Percentiles rank a stretch among this genome's conserved stretches.
phyloP scores from a whole-genome alignment of 2,888 invertebrate species.

The Maniola hyperantus region DNA sequence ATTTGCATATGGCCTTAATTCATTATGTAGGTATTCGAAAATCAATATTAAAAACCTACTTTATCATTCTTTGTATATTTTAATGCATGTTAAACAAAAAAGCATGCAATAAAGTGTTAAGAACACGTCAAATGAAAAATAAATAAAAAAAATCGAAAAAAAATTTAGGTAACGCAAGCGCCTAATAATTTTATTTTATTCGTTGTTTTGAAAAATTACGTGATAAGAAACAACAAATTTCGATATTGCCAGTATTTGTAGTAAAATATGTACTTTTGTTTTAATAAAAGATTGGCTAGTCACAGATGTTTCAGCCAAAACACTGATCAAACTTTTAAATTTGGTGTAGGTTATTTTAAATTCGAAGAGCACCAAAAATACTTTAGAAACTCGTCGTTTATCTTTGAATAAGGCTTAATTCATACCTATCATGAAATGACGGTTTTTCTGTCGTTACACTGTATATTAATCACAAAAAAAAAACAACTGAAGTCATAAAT shows the following conservation, averaged over 20 bases:
- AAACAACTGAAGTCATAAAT: background rate
- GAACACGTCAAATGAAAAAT: constrained; percentile 4
- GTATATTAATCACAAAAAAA: background rate
- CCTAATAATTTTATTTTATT: constrained; percentile 6
- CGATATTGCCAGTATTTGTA: constrained; percentile 1
- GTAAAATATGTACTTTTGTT: background rate
- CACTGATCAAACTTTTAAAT: constrained; percentile 11
- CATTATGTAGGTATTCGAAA: background rate
- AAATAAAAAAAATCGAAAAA: too few relatives aligned
- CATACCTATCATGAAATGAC: background rate
- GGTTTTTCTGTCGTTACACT: background rate
- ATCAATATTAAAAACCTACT: background rate
- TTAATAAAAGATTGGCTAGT: background rate
- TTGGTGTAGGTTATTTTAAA: background rate
- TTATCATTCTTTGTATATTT: background rate
- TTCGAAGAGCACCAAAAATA: background rate
- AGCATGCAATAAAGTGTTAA: constrained; percentile 3
- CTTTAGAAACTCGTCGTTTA: background rate
- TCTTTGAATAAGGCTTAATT: background rate
- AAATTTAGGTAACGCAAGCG: constrained; percentile 26
- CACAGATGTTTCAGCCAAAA: background rate
- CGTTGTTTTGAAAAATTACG: constrained; percentile 16
- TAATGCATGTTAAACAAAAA: constrained; percentile 3
- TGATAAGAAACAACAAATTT: constrained; percentile 4
- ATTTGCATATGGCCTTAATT: constrained; percentile 13